Percentiles rank a stretch among this genome's conserved stretches.
phyloP scores from a whole-genome alignment of 2,888 invertebrate species.

The Aromia moschata region DNA sequence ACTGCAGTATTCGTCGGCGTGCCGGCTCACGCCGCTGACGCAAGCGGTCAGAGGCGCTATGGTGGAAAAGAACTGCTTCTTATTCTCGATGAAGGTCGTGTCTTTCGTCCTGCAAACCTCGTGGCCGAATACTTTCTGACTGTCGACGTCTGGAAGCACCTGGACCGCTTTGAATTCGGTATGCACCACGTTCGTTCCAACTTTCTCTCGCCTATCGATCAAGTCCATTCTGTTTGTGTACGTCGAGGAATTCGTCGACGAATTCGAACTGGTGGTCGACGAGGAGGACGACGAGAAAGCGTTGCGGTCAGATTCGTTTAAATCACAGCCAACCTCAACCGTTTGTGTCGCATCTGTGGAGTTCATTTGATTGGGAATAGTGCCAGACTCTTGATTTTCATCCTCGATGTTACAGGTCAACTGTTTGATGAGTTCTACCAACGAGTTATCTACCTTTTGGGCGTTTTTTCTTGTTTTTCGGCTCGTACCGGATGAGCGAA shows the following conservation, averaged over 20 bases:
- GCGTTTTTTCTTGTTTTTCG: constrained; percentile 62
- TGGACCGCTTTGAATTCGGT: constrained; percentile 43
- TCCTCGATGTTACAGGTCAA: constrained; percentile 88
- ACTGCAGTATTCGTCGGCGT: constrained; percentile 70
- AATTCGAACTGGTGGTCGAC: constrained; percentile 67
- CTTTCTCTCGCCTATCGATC: constrained; percentile 63
- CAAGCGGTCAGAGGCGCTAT: constrained; percentile 82
- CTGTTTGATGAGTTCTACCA: constrained; percentile 86
- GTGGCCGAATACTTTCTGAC: constrained; percentile 53
- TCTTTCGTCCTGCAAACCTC: constrained; percentile 25
- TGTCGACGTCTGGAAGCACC: constrained; percentile 65
- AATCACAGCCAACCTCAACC: constrained; percentile 33
- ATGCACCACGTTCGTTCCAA: too few species aligned
- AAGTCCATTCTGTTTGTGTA: constrained; percentile 73
- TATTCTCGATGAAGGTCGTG: constrained; percentile 67
- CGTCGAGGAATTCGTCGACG: constrained; percentile 70
- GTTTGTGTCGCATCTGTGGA: constrained; percentile 68
- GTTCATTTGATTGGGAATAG: constrained; percentile 64
- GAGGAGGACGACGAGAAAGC: constrained; percentile 69
- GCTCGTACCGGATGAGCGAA: constrained; percentile 73
- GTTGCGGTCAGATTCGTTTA: constrained; percentile 63
- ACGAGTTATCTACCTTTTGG: constrained; percentile 75
- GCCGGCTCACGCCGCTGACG: constrained; percentile 67
- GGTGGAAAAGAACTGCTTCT: constrained; percentile 82
- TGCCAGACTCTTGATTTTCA: constrained; percentile 43